Base-by-base conservation (phyloP, 2,113 vertebrate species). In the Mola mola region DNA sequence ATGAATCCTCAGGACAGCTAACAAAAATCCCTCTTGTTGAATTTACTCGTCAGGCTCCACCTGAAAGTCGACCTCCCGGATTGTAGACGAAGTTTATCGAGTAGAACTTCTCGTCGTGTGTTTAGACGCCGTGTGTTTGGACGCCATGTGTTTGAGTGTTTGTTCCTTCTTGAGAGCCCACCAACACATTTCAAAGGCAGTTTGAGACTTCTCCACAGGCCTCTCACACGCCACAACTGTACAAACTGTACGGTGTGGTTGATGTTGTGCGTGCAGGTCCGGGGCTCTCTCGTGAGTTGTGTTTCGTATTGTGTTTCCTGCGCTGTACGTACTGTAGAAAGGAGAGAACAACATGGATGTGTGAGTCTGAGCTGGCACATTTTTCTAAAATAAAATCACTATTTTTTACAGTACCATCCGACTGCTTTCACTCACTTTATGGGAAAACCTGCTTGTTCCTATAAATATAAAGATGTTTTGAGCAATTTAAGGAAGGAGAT, bases 301-400 rank as follows among this genome's bases (percentile, higher is more conserved):
- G 65, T 74, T 55, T 66, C 69, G 11, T 44, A 41, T 43, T 28
- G 47, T 73, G 62, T 78, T 76, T 81, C 76, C 28, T 67, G 49
- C 56, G 10, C 37, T 44, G 53, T 57, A 0, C 5, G 12, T 5
- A 17, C 31, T 4, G 2, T 8, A 40, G n/a, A 42, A 2, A n/a
- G 17, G n/a, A 28, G 41, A 34, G 26, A 6, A 26, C 1, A 29
- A 42, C 28, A 2, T 1, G 15, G 44, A 26, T 33, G 59, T 60
- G 31, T 38, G 9, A 12, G 24, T 70, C 50, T 3, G 20, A 48
- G 41, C 44, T 8, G 34, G 43, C 46, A 47, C 49, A 8, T n/a
- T 83, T 83, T 78, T 77, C 52, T 71, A 66, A 76, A 16, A n/a
- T 16, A 86, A 69, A 16, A 5, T 15, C 7, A 40, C 25, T 70